Evolutionary conservation across 2,888 invertebrate genomes (phyloP).

Genomic region (Spodoptera littoralis): DNA sequence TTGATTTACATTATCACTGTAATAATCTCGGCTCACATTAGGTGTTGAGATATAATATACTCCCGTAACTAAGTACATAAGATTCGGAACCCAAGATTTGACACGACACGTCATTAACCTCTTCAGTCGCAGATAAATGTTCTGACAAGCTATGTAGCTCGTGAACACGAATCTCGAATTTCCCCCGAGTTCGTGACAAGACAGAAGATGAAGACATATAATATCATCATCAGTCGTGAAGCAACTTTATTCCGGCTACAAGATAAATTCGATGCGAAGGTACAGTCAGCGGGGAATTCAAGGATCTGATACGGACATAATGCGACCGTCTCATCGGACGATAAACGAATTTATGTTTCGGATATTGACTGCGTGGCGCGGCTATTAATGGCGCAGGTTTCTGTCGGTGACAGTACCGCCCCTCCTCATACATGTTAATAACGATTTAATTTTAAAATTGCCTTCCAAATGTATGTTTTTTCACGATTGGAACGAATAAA

Average conservation of each 20-base stretch:
- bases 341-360: conserved; percentile 66
- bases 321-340: conserved; percentile 58
- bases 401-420: conserved; percentile 32
- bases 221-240: conserved; percentile 61
- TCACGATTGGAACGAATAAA: conserved; percentile 2
- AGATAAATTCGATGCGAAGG: conserved; percentile 61
- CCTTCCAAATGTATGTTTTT: conserved; percentile 1
- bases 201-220: conserved; percentile 64
- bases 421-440: conserved; percentile 21
- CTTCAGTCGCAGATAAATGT: conserved; percentile 63
- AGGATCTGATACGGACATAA: conserved; percentile 61
- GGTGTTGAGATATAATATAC: conserved; percentile 12
- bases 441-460: conserved; percentile 21
- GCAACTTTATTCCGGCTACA: conserved; percentile 56
- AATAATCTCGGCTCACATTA: conserved; percentile 16
- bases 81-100: conserved; percentile 43
- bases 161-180: conserved; percentile 69
- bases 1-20: conserved; percentile 21
- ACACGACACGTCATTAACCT: conserved; percentile 55
- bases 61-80: conserved; percentile 10
- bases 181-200: conserved; percentile 67
- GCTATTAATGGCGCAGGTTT: conserved; percentile 32
- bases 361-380: conserved; percentile 60
- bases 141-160: conserved; percentile 56
- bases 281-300: conserved; percentile 60